These are phyloP conservation scores for Scaptomyza caliginosa DNA, from an alignment of 2,888 invertebrate species.

Conservation along the genomic window DNA sequence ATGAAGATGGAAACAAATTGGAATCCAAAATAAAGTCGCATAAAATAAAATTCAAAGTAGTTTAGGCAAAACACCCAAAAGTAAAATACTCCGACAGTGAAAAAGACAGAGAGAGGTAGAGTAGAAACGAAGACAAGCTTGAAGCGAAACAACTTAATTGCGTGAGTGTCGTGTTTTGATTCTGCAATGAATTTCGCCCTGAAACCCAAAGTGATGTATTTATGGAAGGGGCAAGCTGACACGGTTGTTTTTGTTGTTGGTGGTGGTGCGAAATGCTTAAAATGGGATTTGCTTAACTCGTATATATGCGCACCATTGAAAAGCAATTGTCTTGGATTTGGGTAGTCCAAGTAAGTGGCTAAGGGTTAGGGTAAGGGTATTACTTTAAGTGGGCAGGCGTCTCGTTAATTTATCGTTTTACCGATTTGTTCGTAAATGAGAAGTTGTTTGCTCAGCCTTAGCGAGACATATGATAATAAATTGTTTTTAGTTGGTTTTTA, in stretches of 20 bases:
- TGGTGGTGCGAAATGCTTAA: constrained; percentile 68
- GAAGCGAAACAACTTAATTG: constrained; percentile 77
- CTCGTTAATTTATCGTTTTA: constrained; percentile 76
- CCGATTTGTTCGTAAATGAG: constrained; percentile 59
- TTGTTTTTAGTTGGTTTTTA: constrained; percentile 28
- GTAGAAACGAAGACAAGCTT: constrained; percentile 28
- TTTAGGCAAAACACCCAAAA: constrained; percentile 46
- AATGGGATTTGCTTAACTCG: constrained; percentile 59
- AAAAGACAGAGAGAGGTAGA: not conserved
- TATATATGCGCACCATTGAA: constrained; percentile 70
- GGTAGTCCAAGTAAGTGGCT: constrained; percentile 21
- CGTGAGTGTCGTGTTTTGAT: constrained; percentile 73
- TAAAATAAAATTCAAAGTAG: constrained; percentile 73
- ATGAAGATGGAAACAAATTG: constrained; percentile 30
- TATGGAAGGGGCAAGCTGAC: constrained; percentile 18
- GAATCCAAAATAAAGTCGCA: constrained; percentile 49
- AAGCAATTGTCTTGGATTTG: constrained; percentile 81
- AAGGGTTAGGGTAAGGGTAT: constrained; percentile 42
- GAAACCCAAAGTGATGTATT: constrained; percentile 13
- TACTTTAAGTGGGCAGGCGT: constrained; percentile 55
- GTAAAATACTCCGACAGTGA: constrained; percentile 5
- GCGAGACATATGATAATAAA: constrained; percentile 26
- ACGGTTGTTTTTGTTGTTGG: constrained; percentile 17
- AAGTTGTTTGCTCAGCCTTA: constrained; percentile 12
- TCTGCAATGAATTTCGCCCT: constrained; percentile 40